Evolutionary conservation across 2,888 invertebrate genomes (phyloP).

Genomic region (Ophraella communa): DNA sequence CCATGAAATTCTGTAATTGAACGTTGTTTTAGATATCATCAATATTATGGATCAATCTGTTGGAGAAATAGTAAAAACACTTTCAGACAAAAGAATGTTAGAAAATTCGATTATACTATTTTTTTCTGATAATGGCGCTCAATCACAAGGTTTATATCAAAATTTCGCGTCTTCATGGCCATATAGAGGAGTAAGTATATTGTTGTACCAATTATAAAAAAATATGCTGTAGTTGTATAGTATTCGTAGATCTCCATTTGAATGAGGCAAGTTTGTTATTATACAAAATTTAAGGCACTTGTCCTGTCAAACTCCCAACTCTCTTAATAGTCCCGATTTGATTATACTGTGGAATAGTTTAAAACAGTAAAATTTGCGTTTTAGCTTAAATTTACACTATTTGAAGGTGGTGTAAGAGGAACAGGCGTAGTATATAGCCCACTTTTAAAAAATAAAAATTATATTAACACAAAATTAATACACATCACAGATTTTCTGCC

Average conservation of each 20-base stretch:
- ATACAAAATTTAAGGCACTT: no score
- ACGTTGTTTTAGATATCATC: constrained; percentile 79
- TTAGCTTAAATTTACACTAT: constrained; percentile 76
- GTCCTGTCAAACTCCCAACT: no score
- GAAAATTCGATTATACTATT: constrained; percentile 85
- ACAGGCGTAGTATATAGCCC: constrained; percentile 80
- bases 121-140: constrained; percentile 88
- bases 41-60: constrained; percentile 85
- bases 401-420: constrained; percentile 85
- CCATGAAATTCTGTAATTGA: no score
- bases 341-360: no score
- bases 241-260: no score
- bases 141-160: constrained; percentile 70
- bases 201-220: no score
- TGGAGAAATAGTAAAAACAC: constrained; percentile 74
- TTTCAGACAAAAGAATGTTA: constrained; percentile 72
- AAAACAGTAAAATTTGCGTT: constrained; percentile 33
- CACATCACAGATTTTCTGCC: constrained; percentile 88
- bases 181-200: constrained; percentile 71
- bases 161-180: constrained; percentile 84
- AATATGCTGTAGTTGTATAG: no score
- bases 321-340: no score
- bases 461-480: constrained; percentile 70
- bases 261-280: no score
- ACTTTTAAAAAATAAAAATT: constrained; percentile 59